A percentile compares a stretch with the other conserved stretches of the same genome.
Evolutionary conservation across 2,888 invertebrate genomes (phyloP).

Genomic region (Habrosyne pyritoides): DNA sequence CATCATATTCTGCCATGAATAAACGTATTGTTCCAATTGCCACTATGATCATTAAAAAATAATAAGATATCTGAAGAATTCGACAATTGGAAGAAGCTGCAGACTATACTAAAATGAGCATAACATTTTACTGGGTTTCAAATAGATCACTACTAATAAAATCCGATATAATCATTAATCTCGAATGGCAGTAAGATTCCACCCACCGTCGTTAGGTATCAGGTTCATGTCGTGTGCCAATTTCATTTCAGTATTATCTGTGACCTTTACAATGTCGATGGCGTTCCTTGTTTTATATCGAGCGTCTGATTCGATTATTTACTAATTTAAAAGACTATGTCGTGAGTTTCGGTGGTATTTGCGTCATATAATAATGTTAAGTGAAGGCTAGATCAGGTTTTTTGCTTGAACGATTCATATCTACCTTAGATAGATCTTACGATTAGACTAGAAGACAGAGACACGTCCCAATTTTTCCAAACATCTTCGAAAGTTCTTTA

Average conservation of each 20-base stretch:
- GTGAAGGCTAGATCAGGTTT: too few species aligned
- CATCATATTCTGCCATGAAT: too few species aligned
- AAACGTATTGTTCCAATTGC: too few species aligned
- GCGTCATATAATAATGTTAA: too few species aligned
- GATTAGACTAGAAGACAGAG: too few species aligned
- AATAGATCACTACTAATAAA: neutral
- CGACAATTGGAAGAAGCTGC: too few species aligned
- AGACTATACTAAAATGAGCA: neutral
- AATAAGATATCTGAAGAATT: too few species aligned
- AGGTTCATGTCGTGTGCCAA: slow-evolving; percentile 26
- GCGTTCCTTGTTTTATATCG: slow-evolving; percentile 23
- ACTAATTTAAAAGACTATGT: neutral
- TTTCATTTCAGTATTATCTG: slow-evolving; percentile 16
- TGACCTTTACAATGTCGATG: slow-evolving; percentile 24
- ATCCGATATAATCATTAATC: slow-evolving; percentile 1
- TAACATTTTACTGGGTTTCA: neutral
- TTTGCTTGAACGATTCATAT: too few species aligned
- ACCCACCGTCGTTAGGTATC: slow-evolving; percentile 14
- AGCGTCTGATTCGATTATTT: neutral
- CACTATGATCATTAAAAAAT: too few species aligned
- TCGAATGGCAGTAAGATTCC: neutral
- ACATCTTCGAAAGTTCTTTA: too few species aligned
- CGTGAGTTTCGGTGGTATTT: neutral
- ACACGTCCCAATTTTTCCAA: too few species aligned
- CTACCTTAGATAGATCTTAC: too few species aligned